phyloP scores from a whole-genome alignment of 2,797 vertebrate species.

The Halcyon chelicuti region DNA sequence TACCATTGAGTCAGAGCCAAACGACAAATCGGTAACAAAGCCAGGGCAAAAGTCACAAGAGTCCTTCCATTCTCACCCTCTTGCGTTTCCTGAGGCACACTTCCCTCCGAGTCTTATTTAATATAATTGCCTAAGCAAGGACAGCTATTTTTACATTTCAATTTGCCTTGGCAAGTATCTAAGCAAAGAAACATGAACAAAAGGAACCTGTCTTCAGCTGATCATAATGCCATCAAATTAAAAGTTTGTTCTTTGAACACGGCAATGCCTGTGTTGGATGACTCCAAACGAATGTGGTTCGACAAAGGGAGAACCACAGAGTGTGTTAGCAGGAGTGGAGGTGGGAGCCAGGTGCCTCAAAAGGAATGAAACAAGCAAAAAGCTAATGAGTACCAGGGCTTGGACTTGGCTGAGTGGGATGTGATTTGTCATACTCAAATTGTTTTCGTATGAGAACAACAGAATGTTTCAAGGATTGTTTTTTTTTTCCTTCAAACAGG shows the following conservation, averaged over 20 bases:
- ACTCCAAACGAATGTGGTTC: not conserved
- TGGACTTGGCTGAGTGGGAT: constrained; percentile 25
- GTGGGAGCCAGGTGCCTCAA: not conserved
- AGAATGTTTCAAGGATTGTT: not conserved
- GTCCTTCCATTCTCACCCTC: not conserved
- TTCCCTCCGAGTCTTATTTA: not conserved
- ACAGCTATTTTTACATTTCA: constrained; percentile 33
- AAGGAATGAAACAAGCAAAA: constrained; percentile 7
- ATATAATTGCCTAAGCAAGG: not conserved
- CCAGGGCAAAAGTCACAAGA: not conserved
- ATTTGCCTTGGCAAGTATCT: constrained; percentile 10
- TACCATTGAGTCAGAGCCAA: not conserved
- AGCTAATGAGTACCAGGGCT: not conserved
- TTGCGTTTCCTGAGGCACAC: not conserved
- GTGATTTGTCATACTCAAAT: constrained; percentile 40
- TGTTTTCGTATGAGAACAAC: constrained; percentile 6
- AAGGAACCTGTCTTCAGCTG: not conserved
- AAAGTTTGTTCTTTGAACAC: constrained; percentile 29
- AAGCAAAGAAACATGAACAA: constrained; percentile 24
- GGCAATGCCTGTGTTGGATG: not conserved
- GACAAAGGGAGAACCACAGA: not conserved
- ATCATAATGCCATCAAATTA: constrained; percentile 8
- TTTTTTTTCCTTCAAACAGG: not conserved
- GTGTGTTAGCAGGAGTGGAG: not conserved
- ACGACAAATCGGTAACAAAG: not conserved